Base-by-base conservation (phyloP, 2,797 vertebrate genomes). In the Spinibarbus caldwelli region DNA sequence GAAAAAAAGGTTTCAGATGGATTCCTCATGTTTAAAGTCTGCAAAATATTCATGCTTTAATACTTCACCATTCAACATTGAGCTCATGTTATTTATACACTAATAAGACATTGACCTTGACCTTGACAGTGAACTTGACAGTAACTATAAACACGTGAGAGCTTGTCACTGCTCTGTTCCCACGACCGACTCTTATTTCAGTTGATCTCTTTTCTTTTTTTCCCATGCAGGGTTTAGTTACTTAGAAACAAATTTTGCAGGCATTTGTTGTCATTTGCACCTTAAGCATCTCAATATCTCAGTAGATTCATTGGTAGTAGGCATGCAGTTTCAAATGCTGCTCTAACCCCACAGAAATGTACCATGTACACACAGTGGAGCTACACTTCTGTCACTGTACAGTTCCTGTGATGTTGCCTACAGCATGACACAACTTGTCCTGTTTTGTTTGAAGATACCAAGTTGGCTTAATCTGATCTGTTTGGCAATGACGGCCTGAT, bases 381-480 rank as follows among this genome's bases (percentile, higher is more conserved):
- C 11, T 29, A 54, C 26, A 21, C 36, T 43, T 36, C 47, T 81
- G 78, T 34, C 62, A 1, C 64, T 59, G 47, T 41, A 80, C 19
- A 68, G 34, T 38, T 43, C 1, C 31, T 49, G 54, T 87, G 38
- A 86, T 76, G 78, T 83, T 57, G 83, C 49, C 36, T 36, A 49
- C 11, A 71, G 29, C 78, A 78, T 87, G 87, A 83, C 67, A 62
- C 64, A 82, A 29, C 88, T 70, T 84, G 90, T 73, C 21, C n/a
- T 86, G 73, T 84, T 59, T 83, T 81, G 78, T 76, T 70, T 79
- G 14, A 79, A 54, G 19, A 66, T 11, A 45, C 73, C 21, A 36
- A 17, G 7, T 36, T 72, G 68, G 6, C 31, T 3, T 54, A 41
- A 7, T 6, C 52, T 12, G 6, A 19, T 57, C 34, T 31, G 31